A percentile compares a stretch with the other conserved stretches of the same genome.
phyloP scores from a whole-genome alignment of 2,888 invertebrate genomes.

The Yponomeuta cagnagella region DNA sequence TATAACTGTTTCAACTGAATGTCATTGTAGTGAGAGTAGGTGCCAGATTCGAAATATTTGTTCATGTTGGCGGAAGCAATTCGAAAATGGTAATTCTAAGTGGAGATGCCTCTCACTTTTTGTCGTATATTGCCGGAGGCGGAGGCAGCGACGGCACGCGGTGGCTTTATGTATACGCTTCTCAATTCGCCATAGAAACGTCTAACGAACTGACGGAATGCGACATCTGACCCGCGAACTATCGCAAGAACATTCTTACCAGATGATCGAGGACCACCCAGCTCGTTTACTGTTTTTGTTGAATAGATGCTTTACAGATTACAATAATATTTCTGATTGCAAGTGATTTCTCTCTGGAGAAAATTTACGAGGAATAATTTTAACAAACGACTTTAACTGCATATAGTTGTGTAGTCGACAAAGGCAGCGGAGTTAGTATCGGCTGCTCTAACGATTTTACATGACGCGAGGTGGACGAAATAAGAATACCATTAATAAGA shows the following conservation, averaged over 20 bases:
- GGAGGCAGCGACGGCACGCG: constrained; percentile 17
- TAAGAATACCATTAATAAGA: constrained; percentile 69
- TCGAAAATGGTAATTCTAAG: constrained; percentile 44
- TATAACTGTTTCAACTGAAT: too few relatives aligned
- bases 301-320: constrained; percentile 39
- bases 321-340: constrained; percentile 60
- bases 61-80: not conserved
- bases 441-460: constrained; percentile 55
- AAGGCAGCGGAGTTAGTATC: constrained; percentile 38
- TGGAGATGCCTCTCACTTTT: constrained; percentile 59
- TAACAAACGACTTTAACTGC: constrained; percentile 16
- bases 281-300: constrained; percentile 37
- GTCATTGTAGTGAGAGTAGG: not conserved
- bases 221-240: constrained; percentile 58
- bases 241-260: constrained; percentile 44
- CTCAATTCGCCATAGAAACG: constrained; percentile 28
- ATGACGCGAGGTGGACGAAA: constrained; percentile 57
- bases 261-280: constrained; percentile 62
- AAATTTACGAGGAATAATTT: constrained; percentile 26
- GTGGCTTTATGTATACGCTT: constrained; percentile 24
- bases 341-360: constrained; percentile 35
- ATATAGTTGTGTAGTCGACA: constrained; percentile 33
- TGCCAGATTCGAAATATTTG: not conserved
- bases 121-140: constrained; percentile 40
- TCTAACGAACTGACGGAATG: constrained; percentile 47